phyloP scores from a whole-genome alignment of 1,140 invertebrate genomes.

The Phthorimaea operculella region DNA sequence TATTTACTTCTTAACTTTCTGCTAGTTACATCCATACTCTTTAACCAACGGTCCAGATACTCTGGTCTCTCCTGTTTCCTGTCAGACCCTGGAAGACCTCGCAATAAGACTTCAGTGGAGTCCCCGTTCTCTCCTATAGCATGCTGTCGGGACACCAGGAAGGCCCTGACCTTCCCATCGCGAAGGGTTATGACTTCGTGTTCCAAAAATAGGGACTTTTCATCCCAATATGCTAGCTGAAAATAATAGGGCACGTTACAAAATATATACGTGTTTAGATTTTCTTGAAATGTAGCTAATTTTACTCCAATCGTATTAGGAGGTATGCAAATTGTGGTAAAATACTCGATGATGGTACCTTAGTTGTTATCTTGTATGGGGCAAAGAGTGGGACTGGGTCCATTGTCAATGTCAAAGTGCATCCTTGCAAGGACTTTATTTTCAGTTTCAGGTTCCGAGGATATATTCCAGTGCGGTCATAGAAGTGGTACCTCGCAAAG shows the following conservation, averaged over 20 bases:
- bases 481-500: constrained; percentile 77
- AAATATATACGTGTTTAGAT: no score
- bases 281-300: no score
- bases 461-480: constrained; percentile 71
- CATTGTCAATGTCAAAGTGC: constrained; percentile 70
- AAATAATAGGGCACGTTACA: constrained; percentile 7
- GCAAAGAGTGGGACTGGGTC: constrained; percentile 72
- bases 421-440: constrained; percentile 72
- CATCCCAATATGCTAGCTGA: constrained; percentile 81
- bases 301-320: no score
- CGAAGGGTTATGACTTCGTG: constrained; percentile 78
- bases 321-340: no score
- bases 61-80: constrained; percentile 23
- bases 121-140: constrained; percentile 73
- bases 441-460: constrained; percentile 58
- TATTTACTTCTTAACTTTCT: constrained; percentile 24
- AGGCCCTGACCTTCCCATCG: constrained; percentile 80
- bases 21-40: constrained; percentile 40
- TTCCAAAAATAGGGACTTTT: constrained; percentile 83
- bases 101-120: constrained; percentile 68
- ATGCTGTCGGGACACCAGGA: constrained; percentile 79
- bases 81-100: constrained; percentile 69
- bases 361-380: constrained; percentile 73
- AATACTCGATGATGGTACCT: constrained; percentile 56
- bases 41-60: constrained; percentile 38